A percentile compares a stretch with the other conserved stretches of the same genome.
phyloP scores from a whole-genome alignment of 2,797 vertebrate species.

The Enteromius thamalakanensis region DNA sequence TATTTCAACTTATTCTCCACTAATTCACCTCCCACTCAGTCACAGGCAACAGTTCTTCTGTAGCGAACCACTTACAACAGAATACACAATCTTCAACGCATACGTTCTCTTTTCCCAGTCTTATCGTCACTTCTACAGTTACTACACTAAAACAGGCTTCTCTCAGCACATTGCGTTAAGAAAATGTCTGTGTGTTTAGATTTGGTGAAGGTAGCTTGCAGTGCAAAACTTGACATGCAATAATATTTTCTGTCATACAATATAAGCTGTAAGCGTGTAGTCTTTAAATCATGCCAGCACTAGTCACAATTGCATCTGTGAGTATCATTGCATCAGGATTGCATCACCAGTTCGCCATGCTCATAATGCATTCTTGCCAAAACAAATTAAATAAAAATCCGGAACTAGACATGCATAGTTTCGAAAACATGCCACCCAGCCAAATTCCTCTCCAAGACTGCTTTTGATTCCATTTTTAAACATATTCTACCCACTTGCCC shows the following conservation, averaged over 20 bases:
- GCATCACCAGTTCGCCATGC: slow-evolving; percentile 39
- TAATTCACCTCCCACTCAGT: slow-evolving; percentile 56
- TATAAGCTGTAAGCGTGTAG: slow-evolving; percentile 34
- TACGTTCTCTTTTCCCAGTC: slow-evolving; percentile 28
- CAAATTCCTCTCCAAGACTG: slow-evolving; percentile 60
- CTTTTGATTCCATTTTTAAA: slow-evolving; percentile 48
- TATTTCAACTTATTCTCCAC: slow-evolving; percentile 64
- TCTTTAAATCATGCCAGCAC: slow-evolving; percentile 39
- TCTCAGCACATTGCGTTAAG: slow-evolving; percentile 65
- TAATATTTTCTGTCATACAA: slow-evolving; percentile 53
- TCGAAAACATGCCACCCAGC: not conserved
- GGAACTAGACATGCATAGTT: not conserved
- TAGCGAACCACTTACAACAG: slow-evolving; percentile 56
- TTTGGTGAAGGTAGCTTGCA: slow-evolving; percentile 31
- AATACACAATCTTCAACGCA: slow-evolving; percentile 41
- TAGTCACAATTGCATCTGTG: slow-evolving; percentile 27
- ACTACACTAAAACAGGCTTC: slow-evolving; percentile 54
- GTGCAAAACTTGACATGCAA: slow-evolving; percentile 44
- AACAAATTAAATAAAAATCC: not conserved
- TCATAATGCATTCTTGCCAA: slow-evolving; percentile 47
- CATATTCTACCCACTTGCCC: slow-evolving; percentile 13
- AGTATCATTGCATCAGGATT: slow-evolving; percentile 39
- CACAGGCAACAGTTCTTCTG: slow-evolving; percentile 55
- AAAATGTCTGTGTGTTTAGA: slow-evolving; percentile 47
- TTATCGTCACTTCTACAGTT: slow-evolving; percentile 27